Evolutionary conservation across 2,888 invertebrate genomes (phyloP), one percentile per base, ranked within the genome.

Genomic region (Octonoba sinensis): DNA sequence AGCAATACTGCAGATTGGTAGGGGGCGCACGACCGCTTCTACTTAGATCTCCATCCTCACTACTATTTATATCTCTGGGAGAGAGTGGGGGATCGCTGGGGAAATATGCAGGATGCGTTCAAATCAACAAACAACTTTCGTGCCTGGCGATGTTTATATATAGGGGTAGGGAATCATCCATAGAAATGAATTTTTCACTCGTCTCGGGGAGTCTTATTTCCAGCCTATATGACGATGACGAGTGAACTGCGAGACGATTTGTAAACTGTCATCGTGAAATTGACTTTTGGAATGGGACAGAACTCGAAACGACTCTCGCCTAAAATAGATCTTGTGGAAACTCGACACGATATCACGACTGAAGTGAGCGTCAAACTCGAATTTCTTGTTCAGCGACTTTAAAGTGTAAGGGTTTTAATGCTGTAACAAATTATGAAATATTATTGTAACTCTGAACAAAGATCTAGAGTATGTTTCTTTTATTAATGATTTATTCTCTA

Each of bases 81-180:
- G 36, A 27, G 59, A 18, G 66, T 13, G 46, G 24, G 71, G 44
- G 57, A 65, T 73, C 79, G 69, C 79, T 64, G 49, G 79, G 79
- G 79, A 81, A 81, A 81, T 81, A 73, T 67, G 79, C 72, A 71
- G 62, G 54, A 81, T 73, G 73, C 66, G 67, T 59, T 66, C 69
- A 79, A 79, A 79, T 79, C 72, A 79, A 79, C 78, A 79, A 79
- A 79, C 78, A 79, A 79, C 72, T 79, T 72, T 22, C 59, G 36
- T 54, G 27, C 54, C 56, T 20, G 22, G 47, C 56, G 70, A 70
- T 70, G 67, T 60, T 79, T 72, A 79, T 72, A 67, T 66, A 47
- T 59, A 51, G 66, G 71, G 51, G 54, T 15, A n/a, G 44, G 47
- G 70, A 56, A 70, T 44, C 54, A 22, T 54, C 66, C 60, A 66